Base-by-base conservation (phyloP, 2,888 invertebrate genomes). In the Acrobasis suavella region DNA sequence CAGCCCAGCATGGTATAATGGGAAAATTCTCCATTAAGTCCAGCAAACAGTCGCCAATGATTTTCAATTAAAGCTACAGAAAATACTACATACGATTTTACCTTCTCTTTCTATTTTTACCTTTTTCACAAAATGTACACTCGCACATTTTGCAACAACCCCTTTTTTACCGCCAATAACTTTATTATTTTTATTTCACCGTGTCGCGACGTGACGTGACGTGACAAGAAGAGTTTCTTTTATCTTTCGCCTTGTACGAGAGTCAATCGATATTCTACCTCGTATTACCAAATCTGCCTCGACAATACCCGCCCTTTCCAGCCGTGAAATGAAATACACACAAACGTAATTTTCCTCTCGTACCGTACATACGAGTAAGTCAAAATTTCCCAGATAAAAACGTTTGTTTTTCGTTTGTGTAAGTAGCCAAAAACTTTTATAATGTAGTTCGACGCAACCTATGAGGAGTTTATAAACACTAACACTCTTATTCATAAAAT, bases 311-410 rank as follows among this genome's bases (percentile, higher is more conserved):
- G 17, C 51, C 51, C 51, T 22, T 51, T 55, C 39, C 17, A 73
- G 67, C 72, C 82, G 73, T 77, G 72, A 80, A 86, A 83, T 78
- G 79, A 80, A 81, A 86, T 80, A 82, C 78, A 83, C 76, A 76
- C 74, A 78, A 83, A 85, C 76, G 77, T 81, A 83, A 87, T 87
- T 86, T 87, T 83, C 85, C 77, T 69, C 73, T 70, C 73, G 12
- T 46, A 14, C 73, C 74, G 72, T 71, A 71, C 66, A 64, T 67
- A n/a, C n/a, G n/a, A n/a, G n/a, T n/a, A 65, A 72, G 77, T 75
- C 72, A 68, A 73, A 77, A 77, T 75, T 70, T 69, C 69, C 50
- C 56, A 68, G 76, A 80, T 76, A 78, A 75, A 81, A n/a, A n/a
- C n/a, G n/a, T n/a, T n/a, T n/a, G n/a, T n/a, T n/a, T n/a, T n/a